Conservation (phyloP, 2,797 vertebrate species). For the Iguana delicatissima region DNA sequence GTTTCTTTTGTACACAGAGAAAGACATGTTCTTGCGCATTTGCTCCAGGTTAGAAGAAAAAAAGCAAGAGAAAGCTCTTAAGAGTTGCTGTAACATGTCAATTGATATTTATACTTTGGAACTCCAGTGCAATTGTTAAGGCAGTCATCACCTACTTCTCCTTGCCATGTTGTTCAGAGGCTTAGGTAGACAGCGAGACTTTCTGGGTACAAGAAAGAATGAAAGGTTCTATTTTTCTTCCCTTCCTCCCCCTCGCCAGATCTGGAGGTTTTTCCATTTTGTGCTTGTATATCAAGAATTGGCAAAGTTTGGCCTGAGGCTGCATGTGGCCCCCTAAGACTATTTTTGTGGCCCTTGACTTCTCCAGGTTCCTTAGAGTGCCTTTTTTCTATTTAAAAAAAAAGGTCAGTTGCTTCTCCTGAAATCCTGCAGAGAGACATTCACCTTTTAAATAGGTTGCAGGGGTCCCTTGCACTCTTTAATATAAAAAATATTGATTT, state of each 20-base stretch:
- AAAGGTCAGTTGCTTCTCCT: too few species aligned
- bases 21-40: not conserved
- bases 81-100: not conserved
- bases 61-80: not conserved
- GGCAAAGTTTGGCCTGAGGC: too few species aligned
- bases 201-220: not conserved
- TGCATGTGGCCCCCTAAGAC: too few species aligned
- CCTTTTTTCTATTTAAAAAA: too few species aligned
- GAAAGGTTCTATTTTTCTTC: not conserved
- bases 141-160: too few species aligned
- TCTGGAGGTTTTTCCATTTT: not conserved
- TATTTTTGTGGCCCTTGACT: too few species aligned
- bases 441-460: too few species aligned
- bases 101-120: not conserved
- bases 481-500: too few species aligned
- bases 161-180: not conserved
- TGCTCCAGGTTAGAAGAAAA: not conserved
- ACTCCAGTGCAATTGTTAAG: too few species aligned
- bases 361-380: too few species aligned
- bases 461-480: too few species aligned
- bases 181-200: not conserved
- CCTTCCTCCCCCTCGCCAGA: not conserved
- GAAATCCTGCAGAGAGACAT: too few species aligned
- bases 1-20: not conserved
- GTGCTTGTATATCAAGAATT: not conserved